These are phyloP conservation scores for Indicator maculatus DNA, from an alignment of 2,113 vertebrate genomes.

Conservation along the genomic window DNA sequence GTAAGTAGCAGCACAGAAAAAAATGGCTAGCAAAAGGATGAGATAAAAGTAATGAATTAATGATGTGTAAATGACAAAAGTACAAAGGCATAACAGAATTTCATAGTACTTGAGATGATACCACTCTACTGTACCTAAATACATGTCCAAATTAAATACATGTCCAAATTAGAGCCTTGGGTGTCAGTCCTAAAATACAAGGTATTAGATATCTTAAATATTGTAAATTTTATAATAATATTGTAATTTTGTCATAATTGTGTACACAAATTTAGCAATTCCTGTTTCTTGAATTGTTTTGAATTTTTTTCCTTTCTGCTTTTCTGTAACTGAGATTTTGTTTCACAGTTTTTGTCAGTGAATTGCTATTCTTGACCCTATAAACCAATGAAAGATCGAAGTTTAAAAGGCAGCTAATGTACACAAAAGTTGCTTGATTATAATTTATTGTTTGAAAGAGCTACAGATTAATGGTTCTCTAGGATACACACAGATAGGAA, in stretches of 20 bases:
- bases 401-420: constrained; percentile 55
- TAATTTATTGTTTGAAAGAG: constrained; percentile 61
- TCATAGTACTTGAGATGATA: neutral
- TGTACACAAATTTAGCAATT: neutral
- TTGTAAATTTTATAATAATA: neutral
- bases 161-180: neutral
- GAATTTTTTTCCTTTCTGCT: neutral
- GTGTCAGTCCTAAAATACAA: neutral
- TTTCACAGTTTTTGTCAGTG: neutral
- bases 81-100: neutral
- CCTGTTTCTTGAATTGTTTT: neutral
- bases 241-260: neutral
- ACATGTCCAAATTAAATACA: neutral
- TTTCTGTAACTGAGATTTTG: neutral
- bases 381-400: constrained; percentile 26
- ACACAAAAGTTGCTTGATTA: constrained; percentile 52
- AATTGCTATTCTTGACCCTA: neutral
- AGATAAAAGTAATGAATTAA: neutral
- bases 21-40: neutral
- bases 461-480: constrained; percentile 48
- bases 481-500: constrained; percentile 44
- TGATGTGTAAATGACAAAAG: neutral
- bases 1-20: neutral
- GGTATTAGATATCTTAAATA: neutral
- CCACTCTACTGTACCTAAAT: neutral